These are phyloP conservation scores for Cheilosia vernalis DNA, from an alignment of 2,888 invertebrate species.

Conservation along the genomic window DNA sequence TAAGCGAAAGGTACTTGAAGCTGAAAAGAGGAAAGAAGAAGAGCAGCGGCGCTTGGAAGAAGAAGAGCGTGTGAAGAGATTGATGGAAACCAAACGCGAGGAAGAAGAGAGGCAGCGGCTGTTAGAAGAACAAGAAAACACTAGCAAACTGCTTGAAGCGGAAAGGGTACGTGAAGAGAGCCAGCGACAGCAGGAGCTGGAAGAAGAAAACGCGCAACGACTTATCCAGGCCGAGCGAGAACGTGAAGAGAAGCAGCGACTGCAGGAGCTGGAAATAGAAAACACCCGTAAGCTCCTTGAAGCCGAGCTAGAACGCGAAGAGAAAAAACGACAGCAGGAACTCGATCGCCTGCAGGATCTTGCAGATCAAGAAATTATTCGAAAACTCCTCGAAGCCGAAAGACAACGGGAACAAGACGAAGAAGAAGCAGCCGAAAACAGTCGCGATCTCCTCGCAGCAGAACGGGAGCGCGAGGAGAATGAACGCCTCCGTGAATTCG, in stretches of 20 bases:
- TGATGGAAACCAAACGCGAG: background rate
- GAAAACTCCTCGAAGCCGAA: constrained; percentile 35
- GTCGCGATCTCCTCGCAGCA: constrained; percentile 26
- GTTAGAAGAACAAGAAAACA: constrained; percentile 22
- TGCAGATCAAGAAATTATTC: constrained; percentile 22
- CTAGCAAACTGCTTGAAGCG: background rate
- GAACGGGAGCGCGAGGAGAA: constrained; percentile 76
- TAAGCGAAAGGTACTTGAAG: constrained; percentile 71
- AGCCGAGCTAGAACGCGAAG: constrained; percentile 66
- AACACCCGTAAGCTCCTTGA: constrained; percentile 32
- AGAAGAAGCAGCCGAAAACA: constrained; percentile 53
- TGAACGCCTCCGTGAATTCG: constrained; percentile 77
- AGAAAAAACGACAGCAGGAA: constrained; percentile 32
- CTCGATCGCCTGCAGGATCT: constrained; percentile 4
- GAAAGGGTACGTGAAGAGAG: constrained; percentile 48
- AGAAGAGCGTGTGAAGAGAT: constrained; percentile 1
- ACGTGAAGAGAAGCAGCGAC: constrained; percentile 50
- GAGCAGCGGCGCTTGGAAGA: constrained; percentile 48
- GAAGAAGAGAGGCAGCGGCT: constrained; percentile 15
- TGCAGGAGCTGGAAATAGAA: constrained; percentile 29
- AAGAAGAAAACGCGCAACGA: constrained; percentile 14
- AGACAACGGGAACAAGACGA: constrained; percentile 69
- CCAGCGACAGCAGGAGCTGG: constrained; percentile 29
- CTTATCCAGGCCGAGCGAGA: constrained; percentile 15
- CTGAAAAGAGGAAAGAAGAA: constrained; percentile 69